phyloP scores from a whole-genome alignment of 2,797 vertebrate species.

The Sitta carolinensis region DNA sequence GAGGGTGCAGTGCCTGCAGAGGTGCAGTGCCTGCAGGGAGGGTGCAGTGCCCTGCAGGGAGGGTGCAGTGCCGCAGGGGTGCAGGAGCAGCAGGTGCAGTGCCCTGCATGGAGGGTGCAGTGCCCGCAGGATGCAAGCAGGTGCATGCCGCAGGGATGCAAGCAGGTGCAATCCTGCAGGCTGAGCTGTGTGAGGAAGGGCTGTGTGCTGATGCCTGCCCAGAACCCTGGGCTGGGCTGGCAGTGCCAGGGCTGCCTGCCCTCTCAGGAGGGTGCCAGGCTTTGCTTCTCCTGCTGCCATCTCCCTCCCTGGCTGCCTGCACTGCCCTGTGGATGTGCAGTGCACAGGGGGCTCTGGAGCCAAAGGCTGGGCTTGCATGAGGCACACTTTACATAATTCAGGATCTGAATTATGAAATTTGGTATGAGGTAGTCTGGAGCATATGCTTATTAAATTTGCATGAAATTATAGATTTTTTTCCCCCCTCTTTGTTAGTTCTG shows the following conservation, averaged over 20 bases:
- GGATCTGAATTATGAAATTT: background rate
- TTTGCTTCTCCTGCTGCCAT: background rate
- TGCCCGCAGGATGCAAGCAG: no score
- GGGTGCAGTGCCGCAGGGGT: no score
- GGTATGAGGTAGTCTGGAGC: background rate
- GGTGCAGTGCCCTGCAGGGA: no score
- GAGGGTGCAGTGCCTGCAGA: no score
- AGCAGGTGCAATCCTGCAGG: background rate
- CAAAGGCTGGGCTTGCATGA: background rate
- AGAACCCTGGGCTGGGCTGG: background rate
- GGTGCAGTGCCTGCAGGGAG: no score
- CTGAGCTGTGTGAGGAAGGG: background rate
- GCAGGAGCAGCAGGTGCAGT: no score
- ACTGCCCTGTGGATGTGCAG: background rate
- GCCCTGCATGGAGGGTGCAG: no score
- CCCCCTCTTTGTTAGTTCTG: background rate
- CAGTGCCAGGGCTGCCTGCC: background rate
- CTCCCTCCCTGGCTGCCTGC: background rate
- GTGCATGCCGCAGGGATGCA: no score
- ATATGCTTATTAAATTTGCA: conserved; percentile 57
- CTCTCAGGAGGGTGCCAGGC: background rate
- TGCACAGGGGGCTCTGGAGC: conserved; percentile 16
- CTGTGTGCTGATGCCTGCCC: background rate
- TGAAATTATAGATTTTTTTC: background rate
- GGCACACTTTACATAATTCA: conserved; percentile 21